These are phyloP conservation scores for Semnornis frantzii DNA, from an alignment of 2,113 vertebrate species.

Conservation along the genomic window DNA sequence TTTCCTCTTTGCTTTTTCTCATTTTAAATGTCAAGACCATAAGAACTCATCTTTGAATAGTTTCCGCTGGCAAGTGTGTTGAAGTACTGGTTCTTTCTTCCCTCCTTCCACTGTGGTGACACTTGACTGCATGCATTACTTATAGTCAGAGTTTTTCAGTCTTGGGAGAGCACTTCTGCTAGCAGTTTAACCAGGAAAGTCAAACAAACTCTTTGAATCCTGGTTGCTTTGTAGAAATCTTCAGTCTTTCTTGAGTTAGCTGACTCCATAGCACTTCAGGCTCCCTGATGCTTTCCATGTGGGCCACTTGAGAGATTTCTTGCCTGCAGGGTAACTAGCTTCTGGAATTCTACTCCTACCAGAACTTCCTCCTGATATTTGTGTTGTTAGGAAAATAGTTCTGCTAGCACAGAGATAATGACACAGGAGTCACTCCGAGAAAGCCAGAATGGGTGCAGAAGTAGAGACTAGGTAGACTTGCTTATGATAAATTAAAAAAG, in stretches of 20 bases:
- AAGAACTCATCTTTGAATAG: neutral
- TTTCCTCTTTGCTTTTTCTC: neutral
- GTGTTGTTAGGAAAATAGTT: neutral
- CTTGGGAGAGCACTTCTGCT: neutral
- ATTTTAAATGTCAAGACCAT: neutral
- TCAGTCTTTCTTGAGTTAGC: neutral
- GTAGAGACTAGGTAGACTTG: neutral
- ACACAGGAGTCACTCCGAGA: neutral
- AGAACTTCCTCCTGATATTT: neutral
- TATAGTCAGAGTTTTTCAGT: neutral
- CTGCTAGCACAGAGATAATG: neutral
- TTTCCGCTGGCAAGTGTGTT: neutral
- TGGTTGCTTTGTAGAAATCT: neutral
- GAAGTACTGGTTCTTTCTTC: neutral
- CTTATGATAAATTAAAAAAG: neutral
- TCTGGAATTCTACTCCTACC: neutral
- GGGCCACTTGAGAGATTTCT: neutral
- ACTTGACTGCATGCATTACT: neutral
- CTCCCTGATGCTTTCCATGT: neutral
- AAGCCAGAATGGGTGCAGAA: neutral
- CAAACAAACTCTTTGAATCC: neutral
- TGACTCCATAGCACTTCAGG: rapidly evolving
- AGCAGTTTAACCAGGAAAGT: neutral
- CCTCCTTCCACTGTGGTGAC: neutral
- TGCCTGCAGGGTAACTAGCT: neutral